These are phyloP conservation scores for Thecocarcelia acutangulata DNA, from an alignment of 2,888 invertebrate species.

Conservation along the genomic window DNA sequence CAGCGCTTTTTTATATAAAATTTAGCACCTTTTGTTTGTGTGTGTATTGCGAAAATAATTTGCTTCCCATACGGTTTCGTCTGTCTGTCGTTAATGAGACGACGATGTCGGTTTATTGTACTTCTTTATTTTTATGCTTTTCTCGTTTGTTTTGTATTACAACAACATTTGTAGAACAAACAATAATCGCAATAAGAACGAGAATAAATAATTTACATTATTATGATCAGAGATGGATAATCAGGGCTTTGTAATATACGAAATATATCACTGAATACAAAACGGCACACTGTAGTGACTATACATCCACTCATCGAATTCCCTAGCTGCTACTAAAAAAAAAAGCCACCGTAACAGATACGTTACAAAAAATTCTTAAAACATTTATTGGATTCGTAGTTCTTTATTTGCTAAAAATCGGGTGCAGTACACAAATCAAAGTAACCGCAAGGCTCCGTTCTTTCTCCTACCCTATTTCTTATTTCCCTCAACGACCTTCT, in stretches of 20 bases:
- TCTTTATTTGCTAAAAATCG: no score
- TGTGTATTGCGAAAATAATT: conserved; percentile 81
- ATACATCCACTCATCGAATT: no score
- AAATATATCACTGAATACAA: no score
- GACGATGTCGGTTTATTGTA: conserved; percentile 41
- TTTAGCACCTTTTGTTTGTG: conserved; percentile 79
- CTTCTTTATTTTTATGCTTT: conserved; percentile 32
- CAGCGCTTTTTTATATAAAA: conserved; percentile 56
- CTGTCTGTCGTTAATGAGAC: conserved; percentile 69
- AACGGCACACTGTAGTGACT: no score
- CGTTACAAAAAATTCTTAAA: no score
- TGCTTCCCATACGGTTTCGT: conserved; percentile 70
- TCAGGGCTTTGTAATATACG: background rate
- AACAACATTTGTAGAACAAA: conserved; percentile 42
- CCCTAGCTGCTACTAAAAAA: no score
- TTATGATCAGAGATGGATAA: background rate
- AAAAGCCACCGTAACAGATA: no score
- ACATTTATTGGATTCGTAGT: no score
- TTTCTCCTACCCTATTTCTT: no score
- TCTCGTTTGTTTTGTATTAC: conserved; percentile 48
- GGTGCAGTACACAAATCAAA: no score
- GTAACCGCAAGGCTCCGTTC: no score
- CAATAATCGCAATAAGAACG: conserved; percentile 42
- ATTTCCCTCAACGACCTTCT: no score
- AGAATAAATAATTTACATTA: conserved; percentile 16